Evolutionary conservation across 2,797 vertebrate species (phyloP), one percentile per base, ranked within the genome.

Genomic region (Sebastes nivosus): DNA sequence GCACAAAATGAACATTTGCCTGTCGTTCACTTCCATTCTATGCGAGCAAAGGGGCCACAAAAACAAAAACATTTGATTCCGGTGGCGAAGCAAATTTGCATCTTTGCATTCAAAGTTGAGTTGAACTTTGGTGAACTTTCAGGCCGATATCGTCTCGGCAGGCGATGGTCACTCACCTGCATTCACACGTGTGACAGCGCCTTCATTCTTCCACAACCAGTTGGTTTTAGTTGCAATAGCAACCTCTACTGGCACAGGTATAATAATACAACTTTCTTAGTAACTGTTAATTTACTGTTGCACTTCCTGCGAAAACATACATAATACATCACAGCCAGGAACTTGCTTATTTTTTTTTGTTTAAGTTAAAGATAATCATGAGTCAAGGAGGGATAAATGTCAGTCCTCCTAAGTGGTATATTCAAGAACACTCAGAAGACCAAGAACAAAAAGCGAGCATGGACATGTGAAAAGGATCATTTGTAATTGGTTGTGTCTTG

Each of bases 111-210:
- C 42, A 46, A 42, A 42, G 38, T 42, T 42, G 14, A 42, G 42
- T 18, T 46, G 16, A 46, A 46, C 42, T 16, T 46, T 46, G 42
- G 42, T 46, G 42, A 18, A 46, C 42, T 46, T 46, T 46, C 14
- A 46, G 42, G 42, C 42, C 7, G 6, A 46, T 46, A 14, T 10
- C 29, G 30, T 2, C 30, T 32, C 25, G 25, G 25, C 25, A 25
- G 25, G 25, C 3, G 25, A 42, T 18, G 16, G 42, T 46, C 16
- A 0, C 42, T 46, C 42, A 46, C 16, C 42, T 46, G 42, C 42
- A 42, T 42, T 16, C 38, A 46, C 6, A 46, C 3, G 6, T 46
- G 14, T 18, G 14, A 42, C 6, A 18, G 6, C 0, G 0, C 0
- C 42, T 46, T 46, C 18, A 46, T 46, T 11, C 52, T 54, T 11